Percentiles rank a stretch among this genome's conserved stretches.
These are phyloP conservation scores for Epinotia demarniana DNA, from an alignment of 2,888 invertebrate species.

Conservation along the genomic window DNA sequence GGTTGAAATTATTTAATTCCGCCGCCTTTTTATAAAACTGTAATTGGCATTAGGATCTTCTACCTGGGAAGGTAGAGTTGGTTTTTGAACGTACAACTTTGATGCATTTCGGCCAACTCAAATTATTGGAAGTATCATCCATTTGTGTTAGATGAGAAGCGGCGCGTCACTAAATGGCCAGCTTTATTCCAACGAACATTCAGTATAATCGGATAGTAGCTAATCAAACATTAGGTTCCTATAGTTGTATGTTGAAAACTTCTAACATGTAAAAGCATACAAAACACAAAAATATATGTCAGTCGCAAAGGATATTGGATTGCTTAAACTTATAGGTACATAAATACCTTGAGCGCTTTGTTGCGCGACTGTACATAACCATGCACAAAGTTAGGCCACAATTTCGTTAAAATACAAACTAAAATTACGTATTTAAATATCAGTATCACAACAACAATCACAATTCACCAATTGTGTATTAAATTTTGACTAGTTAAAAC, in stretches of 20 bases:
- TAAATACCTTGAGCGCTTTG: slow-evolving; percentile 33
- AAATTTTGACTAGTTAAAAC: slow-evolving; percentile 48
- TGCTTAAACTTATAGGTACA: no score
- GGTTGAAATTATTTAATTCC: no score
- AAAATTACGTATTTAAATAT: neutral
- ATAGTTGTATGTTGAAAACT: no score
- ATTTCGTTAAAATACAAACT: slow-evolving; percentile 61
- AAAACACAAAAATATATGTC: neutral
- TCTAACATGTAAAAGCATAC: neutral
- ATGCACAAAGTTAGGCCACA: slow-evolving; percentile 72
- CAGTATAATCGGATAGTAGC: neutral
- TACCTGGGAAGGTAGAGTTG: no score
- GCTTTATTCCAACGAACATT: no score
- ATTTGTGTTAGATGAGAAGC: no score
- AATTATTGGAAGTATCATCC: no score
- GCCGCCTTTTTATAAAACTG: no score
- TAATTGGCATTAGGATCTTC: no score
- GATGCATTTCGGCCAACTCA: no score
- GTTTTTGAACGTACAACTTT: no score
- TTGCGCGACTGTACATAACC: slow-evolving; percentile 61
- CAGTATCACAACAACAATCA: slow-evolving; percentile 73
- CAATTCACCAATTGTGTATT: slow-evolving; percentile 56
- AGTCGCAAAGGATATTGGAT: neutral
- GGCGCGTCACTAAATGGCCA: no score
- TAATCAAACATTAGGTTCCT: neutral